Evolutionary conservation across 2,113 vertebrate genomes (phyloP), one percentile per base, ranked within the genome.

Genomic region (Lucifuga dentata): DNA sequence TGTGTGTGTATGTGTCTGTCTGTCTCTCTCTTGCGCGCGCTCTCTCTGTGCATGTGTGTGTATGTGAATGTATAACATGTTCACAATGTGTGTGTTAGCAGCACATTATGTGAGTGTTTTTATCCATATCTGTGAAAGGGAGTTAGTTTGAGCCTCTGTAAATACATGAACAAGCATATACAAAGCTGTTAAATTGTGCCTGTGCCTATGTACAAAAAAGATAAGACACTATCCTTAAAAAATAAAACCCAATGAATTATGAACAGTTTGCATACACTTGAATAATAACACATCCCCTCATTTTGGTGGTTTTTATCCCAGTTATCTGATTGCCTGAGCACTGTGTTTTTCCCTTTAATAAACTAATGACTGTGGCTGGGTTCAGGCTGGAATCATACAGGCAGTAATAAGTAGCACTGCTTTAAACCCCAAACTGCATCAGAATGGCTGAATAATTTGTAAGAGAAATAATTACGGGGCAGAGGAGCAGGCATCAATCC

Each of bases 401-500:
- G 82, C 86, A 78, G 84, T 86, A 85, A 84, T 91, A 90, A 91
- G 82, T 74, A 84, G 83, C 65, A 56, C 85, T 83, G 84, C 86
- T 88, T 92, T 86, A 90, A 87, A 84, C 63, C 76, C 73, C 82
- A 88, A 90, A 90, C 85, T 87, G 89, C 88, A 90, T 88, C 84
- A 89, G 85, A 91, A 89, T 64, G 88, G 80, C 90, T 84, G 88
- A 92, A 93, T 92, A 86, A 90, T 88, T 92, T 91, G 86, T 81
- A 84, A 82, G 82, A 88, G 85, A 91, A 93, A 92, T 95, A 94
- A 95, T 95, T 93, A 94, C 23, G 46, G 92, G 91, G 92, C 90
- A 91, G 90, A 91, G 86, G 93, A 93, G 88, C 87, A 86, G 89
- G 92, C 94, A 94, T 94, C 93, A 88, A 92, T 95, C 92, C 88